Percentiles rank a stretch among this genome's conserved stretches.
Conservation (phyloP, 2,888 invertebrate species). For the Nomada goodeniana region DNA sequence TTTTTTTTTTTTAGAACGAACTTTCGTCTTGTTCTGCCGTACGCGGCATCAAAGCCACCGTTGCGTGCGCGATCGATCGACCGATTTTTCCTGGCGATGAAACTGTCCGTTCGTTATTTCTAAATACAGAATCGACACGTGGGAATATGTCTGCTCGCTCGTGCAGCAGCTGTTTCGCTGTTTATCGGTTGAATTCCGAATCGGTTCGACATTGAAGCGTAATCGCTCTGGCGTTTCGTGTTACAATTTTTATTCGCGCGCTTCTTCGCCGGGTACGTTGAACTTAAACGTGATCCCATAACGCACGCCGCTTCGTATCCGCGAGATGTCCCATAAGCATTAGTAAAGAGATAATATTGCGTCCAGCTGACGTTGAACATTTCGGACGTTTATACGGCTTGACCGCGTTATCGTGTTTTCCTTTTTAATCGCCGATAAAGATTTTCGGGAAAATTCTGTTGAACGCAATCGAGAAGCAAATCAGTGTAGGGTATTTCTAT, state of each 20-base stretch:
- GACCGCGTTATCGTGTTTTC: no score
- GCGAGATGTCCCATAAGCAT: background rate
- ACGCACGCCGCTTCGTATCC: background rate
- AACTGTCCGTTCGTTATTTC: slow-evolving; percentile 2
- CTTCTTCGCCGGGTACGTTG: slow-evolving; percentile 45
- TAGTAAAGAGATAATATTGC: no score
- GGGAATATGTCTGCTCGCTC: slow-evolving; percentile 24
- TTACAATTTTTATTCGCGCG: slow-evolving; percentile 40
- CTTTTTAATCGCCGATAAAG: background rate
- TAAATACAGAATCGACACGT: slow-evolving; percentile 47
- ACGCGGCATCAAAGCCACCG: background rate
- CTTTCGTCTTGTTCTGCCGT: background rate
- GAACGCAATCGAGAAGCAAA: no score
- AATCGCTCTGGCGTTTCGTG: slow-evolving; percentile 5
- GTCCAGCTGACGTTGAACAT: no score
- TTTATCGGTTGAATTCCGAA: slow-evolving; percentile 10
- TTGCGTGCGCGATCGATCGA: slow-evolving; percentile 32
- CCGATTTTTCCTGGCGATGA: slow-evolving; percentile 24
- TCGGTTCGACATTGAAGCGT: background rate
- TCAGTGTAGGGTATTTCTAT: no score
- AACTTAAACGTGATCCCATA: slow-evolving; percentile 49
- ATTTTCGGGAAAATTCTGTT: background rate
- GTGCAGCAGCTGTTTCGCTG: background rate
- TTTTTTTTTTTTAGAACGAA: background rate
- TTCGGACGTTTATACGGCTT: no score